Evolutionary conservation across 2,113 vertebrate species (phyloP).

Genomic region (Sceloporus tristichus): DNA sequence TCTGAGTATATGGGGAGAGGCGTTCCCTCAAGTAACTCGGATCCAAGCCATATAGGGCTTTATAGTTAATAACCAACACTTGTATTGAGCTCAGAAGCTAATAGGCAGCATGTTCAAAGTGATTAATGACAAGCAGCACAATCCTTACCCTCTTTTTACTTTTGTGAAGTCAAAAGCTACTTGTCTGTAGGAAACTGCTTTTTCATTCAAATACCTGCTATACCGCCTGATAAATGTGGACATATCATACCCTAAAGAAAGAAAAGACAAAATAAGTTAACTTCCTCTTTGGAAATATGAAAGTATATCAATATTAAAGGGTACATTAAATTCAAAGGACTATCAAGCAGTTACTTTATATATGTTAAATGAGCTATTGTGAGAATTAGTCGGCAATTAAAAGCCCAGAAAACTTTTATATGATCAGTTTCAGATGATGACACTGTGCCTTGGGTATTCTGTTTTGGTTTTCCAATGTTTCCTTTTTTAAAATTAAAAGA

Average conservation of each 20-base stretch:
- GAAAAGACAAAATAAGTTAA: constrained; percentile 54
- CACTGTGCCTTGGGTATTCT: neutral
- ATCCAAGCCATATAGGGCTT: too few relatives aligned
- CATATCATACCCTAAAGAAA: constrained; percentile 93
- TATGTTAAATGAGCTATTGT: neutral
- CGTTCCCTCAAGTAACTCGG: too few relatives aligned
- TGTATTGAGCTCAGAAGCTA: neutral
- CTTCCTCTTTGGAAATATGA: constrained; percentile 25
- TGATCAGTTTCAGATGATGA: neutral
- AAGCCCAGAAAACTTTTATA: neutral
- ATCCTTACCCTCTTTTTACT: constrained; percentile 97
- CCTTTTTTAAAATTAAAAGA: neutral
- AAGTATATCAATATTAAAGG: constrained; percentile 10
- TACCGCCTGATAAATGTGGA: constrained; percentile 98
- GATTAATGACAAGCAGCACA: neutral
- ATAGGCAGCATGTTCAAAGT: constrained; percentile 14
- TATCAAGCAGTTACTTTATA: neutral
- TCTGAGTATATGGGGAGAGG: too few relatives aligned
- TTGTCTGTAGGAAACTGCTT: constrained; percentile 99
- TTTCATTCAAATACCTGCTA: constrained; percentile 97
- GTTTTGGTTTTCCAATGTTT: neutral
- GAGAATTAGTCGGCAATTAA: neutral
- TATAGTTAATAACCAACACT: too few relatives aligned
- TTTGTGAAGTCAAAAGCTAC: constrained; percentile 99
- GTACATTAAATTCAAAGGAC: neutral